phyloP scores from a whole-genome alignment of 2,113 vertebrate genomes.

The Meles meles region DNA sequence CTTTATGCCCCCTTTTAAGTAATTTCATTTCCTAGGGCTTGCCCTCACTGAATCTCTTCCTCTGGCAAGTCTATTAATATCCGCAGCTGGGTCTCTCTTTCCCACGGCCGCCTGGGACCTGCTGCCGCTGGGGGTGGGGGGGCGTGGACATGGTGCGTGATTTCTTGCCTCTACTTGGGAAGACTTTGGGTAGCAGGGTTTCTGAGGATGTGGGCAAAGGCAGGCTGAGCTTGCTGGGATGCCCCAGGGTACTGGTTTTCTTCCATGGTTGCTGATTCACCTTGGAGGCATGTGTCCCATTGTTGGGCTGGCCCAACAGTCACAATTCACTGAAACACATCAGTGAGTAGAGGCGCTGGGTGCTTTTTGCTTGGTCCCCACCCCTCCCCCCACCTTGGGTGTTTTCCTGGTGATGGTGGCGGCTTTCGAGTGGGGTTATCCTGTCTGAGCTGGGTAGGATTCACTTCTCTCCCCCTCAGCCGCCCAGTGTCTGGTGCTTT shows the following conservation, averaged over 20 bases:
- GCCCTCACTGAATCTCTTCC: constrained; percentile 22
- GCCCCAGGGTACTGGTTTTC: background rate
- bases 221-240: background rate
- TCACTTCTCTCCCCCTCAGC: background rate
- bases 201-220: background rate
- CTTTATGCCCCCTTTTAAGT: constrained; percentile 45
- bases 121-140: too few species aligned
- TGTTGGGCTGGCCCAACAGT: background rate
- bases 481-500: constrained; percentile 64
- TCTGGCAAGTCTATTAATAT: constrained; percentile 35
- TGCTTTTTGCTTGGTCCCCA: background rate
- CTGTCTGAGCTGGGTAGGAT: background rate
- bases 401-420: background rate
- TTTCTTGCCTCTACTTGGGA: background rate
- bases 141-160: fast-evolving
- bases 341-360: background rate
- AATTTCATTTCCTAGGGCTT: constrained; percentile 36
- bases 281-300: background rate
- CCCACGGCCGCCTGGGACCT: background rate
- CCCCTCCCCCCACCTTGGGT: fast-evolving
- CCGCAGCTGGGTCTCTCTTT: background rate
- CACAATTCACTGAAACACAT: background rate
- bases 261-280: background rate
- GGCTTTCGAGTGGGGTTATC: background rate
- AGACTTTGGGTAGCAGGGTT: background rate